Evolutionary conservation across 2,797 vertebrate species (phyloP).

Genomic region (Clarias platycephalus): DNA sequence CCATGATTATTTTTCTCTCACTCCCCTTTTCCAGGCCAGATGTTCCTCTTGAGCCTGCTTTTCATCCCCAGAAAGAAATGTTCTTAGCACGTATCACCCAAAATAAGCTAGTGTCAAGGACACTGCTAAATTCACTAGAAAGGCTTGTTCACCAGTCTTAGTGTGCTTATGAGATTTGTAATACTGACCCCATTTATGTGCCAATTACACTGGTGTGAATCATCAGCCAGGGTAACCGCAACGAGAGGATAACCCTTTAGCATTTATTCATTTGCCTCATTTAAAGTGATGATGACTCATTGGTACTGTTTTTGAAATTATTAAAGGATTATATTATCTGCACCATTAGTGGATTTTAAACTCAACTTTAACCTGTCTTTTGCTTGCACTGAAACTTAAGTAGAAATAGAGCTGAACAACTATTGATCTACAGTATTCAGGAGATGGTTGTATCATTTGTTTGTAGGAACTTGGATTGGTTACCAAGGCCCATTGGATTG

Average conservation of each 20-base stretch:
- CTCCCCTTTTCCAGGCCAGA: slow-evolving; percentile 19
- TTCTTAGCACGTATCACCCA: slow-evolving; percentile 15
- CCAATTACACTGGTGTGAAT: slow-evolving; percentile 27
- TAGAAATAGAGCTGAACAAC: neutral
- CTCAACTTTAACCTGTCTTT: neutral
- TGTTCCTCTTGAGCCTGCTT: slow-evolving; percentile 19
- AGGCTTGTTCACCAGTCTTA: neutral
- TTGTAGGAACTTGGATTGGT: too few relatives aligned
- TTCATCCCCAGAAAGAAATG: slow-evolving; percentile 1
- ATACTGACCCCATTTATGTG: slow-evolving; percentile 28
- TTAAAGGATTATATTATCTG: neutral
- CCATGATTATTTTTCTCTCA: neutral
- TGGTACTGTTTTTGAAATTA: neutral
- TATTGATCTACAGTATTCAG: neutral
- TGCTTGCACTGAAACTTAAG: neutral
- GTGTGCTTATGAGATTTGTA: slow-evolving; percentile 33
- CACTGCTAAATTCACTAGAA: slow-evolving; percentile 8
- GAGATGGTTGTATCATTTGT: too few relatives aligned
- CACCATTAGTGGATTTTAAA: neutral
- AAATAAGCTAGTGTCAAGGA: slow-evolving; percentile 15
- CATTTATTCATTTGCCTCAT: neutral
- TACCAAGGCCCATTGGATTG: too few relatives aligned
- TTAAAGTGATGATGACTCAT: neutral
- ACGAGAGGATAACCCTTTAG: neutral
- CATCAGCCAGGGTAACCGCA: slow-evolving; percentile 9